phyloP scores from a whole-genome alignment of 2,888 invertebrate species.

The Zele albiditarsus region DNA sequence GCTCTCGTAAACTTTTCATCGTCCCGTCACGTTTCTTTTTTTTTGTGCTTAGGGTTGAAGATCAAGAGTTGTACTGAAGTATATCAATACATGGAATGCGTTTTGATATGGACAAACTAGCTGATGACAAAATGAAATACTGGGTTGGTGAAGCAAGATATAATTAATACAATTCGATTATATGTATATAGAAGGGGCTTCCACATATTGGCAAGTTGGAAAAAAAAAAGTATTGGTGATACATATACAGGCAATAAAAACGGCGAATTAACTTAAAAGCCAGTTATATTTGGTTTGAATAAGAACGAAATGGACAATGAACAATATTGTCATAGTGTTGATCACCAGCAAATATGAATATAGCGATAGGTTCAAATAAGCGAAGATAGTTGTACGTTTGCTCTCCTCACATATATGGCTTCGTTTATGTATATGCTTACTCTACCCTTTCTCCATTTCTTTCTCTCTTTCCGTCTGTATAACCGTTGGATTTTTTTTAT shows the following conservation, averaged over 20 bases:
- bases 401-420: conserved; percentile 31
- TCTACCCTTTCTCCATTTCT: background rate
- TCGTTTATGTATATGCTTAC: conserved; percentile 34
- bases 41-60: conserved; percentile 19
- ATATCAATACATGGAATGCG: background rate
- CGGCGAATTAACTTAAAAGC: too few species aligned
- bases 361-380: conserved; percentile 19
- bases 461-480: conserved; percentile 1
- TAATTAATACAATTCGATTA: conserved; percentile 28
- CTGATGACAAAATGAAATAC: conserved; percentile 32
- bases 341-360: conserved; percentile 17
- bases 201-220: too few species aligned
- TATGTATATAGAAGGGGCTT: background rate
- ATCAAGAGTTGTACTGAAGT: conserved; percentile 33
- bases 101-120: conserved; percentile 30
- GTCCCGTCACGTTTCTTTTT: background rate
- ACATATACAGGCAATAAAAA: too few species aligned
- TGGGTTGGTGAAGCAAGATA: conserved; percentile 17
- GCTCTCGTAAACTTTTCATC: background rate
- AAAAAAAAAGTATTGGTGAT: too few species aligned
- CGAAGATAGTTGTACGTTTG: conserved; percentile 30
- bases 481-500: background rate
- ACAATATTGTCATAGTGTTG: conserved; percentile 10
- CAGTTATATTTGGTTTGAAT: too few species aligned
- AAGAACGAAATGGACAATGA: background rate